Evolutionary conservation across 2,113 vertebrate genomes (phyloP).

Genomic region (Calonectris borealis): DNA sequence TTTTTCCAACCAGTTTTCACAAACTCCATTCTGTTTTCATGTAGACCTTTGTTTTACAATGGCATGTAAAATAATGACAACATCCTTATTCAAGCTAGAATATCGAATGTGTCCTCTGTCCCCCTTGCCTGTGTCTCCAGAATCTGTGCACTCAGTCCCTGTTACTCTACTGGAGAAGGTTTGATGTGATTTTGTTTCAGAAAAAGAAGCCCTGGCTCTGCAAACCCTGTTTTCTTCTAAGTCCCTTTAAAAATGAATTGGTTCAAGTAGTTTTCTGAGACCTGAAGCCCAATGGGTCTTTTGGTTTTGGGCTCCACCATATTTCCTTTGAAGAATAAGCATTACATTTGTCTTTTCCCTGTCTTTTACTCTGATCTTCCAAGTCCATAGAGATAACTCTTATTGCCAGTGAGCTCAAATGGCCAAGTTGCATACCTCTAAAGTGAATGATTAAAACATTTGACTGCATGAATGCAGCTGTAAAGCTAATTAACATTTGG

Average conservation of each 20-base stretch:
- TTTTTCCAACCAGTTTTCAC: neutral
- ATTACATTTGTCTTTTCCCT: neutral
- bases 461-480: neutral
- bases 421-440: neutral
- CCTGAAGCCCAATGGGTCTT: neutral
- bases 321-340: neutral
- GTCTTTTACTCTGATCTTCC: neutral
- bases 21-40: neutral
- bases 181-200: neutral
- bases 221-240: neutral
- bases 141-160: neutral
- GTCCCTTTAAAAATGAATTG: neutral
- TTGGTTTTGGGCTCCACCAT: neutral
- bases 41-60: neutral
- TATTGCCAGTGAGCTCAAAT: neutral
- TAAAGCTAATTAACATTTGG: neutral
- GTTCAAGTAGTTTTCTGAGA: neutral
- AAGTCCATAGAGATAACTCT: neutral
- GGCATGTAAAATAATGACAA: neutral
- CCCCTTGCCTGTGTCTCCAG: neutral
- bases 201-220: neutral
- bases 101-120: neutral
- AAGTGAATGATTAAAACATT: neutral
- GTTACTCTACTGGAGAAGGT: neutral
- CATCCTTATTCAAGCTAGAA: neutral